Evolutionary conservation across 2,888 invertebrate genomes (phyloP).

Genomic region (Mesorhabditis spiculigera): DNA sequence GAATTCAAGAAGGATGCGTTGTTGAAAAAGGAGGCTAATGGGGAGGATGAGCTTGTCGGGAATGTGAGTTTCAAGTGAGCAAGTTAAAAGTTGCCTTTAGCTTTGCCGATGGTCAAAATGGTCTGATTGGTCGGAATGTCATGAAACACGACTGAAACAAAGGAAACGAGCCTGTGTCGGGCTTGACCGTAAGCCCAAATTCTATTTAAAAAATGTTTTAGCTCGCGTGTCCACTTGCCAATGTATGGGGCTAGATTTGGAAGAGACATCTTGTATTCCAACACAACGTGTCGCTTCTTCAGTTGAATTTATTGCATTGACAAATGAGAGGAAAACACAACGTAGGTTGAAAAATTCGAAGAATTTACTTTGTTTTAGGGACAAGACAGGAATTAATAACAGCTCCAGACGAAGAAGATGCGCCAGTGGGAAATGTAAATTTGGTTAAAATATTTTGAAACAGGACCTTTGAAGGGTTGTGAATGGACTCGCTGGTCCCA

Average conservation of each 20-base stretch:
- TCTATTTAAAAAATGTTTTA: conserved; percentile 7
- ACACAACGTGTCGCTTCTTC: not conserved
- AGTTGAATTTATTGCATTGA: not conserved
- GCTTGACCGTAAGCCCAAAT: conserved; percentile 22
- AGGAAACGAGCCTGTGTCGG: conserved; percentile 40
- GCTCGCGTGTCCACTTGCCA: conserved; percentile 9
- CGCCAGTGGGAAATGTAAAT: not conserved
- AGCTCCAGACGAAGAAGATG: not conserved
- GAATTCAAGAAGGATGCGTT: not conserved
- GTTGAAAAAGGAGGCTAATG: not conserved
- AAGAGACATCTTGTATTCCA: conserved; percentile 14
- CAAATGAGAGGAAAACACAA: not conserved
- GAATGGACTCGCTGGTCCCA: conserved; percentile 43
- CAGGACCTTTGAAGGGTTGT: conserved; percentile 18
- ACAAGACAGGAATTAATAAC: not conserved
- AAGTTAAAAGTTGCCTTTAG: conserved; percentile 13
- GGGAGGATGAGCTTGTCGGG: not conserved
- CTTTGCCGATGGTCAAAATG: conserved; percentile 41
- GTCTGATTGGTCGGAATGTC: conserved; percentile 39
- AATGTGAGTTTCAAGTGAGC: not conserved
- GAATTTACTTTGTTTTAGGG: no score
- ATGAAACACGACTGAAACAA: conserved; percentile 25
- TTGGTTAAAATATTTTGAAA: no score
- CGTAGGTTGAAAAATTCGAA: not conserved
- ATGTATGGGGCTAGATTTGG: conserved; percentile 15